Percentiles rank a stretch among this genome's conserved stretches.
Conservation (phyloP, 1,140 invertebrate species). For the Macrostomum lignano region DNA sequence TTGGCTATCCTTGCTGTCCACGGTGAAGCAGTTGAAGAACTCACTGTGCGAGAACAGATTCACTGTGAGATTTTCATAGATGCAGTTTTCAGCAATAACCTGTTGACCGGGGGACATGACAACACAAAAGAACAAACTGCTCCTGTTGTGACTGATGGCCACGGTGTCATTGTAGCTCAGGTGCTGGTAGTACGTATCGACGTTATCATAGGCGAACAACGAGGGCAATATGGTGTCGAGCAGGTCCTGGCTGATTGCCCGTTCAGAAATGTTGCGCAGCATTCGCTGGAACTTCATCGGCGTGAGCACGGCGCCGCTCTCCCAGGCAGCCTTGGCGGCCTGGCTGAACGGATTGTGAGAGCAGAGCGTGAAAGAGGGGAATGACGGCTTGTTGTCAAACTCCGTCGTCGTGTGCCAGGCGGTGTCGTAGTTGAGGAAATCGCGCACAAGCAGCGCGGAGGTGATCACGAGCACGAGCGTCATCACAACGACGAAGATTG, state of each 20-base stretch:
- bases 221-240: background rate
- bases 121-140: background rate
- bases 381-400: constrained; percentile 1
- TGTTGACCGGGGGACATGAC: background rate
- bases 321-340: background rate
- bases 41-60: background rate
- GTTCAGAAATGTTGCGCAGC: background rate
- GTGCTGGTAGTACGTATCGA: background rate
- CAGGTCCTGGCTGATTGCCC: background rate
- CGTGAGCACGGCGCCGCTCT: background rate
- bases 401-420: background rate
- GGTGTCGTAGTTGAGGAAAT: constrained; percentile 1
- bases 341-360: constrained; percentile 1
- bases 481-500: background rate
- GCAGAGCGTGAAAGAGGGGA: constrained; percentile 3
- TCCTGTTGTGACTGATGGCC: background rate
- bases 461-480: background rate
- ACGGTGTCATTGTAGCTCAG: background rate
- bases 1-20: background rate
- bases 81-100: background rate
- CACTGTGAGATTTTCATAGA: background rate
- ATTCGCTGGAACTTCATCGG: background rate
- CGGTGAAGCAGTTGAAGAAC: constrained; percentile 1
- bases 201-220: background rate
- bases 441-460: background rate